Conservation (phyloP, 2,113 vertebrate genomes). For the Tragelaphus scriptus region DNA sequence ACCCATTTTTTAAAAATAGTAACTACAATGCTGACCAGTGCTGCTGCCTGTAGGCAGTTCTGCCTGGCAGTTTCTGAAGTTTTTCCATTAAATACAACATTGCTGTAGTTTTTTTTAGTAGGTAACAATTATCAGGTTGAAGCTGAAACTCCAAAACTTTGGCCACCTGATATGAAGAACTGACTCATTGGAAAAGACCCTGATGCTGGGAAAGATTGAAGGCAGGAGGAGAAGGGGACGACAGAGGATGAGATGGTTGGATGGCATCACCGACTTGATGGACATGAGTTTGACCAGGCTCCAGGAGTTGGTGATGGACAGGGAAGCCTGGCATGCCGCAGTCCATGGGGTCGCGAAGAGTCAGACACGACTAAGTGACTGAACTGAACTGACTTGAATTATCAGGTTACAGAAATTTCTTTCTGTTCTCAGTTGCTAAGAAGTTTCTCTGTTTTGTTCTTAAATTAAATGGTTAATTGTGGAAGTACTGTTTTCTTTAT, state of each 20-base stretch:
- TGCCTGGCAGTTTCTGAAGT: not conserved
- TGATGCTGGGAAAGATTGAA: not conserved
- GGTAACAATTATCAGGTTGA: not conserved
- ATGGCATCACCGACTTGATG: not conserved
- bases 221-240: not conserved
- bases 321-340: not conserved
- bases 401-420: not conserved
- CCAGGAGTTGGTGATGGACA: not conserved
- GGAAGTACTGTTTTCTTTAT: not conserved
- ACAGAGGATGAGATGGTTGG: not conserved
- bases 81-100: not conserved
- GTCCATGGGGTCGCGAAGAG: not conserved
- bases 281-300: not conserved
- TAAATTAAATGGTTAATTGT: conserved; percentile 29
- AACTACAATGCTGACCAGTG: not conserved
- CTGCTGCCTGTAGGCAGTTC: not conserved
- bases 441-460: not conserved
- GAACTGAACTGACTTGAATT: not conserved
- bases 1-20: not conserved
- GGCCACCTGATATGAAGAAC: not conserved
- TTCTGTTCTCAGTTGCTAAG: not conserved
- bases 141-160: not conserved
- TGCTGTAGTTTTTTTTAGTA: not conserved
- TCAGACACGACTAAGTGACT: not conserved
- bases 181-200: not conserved